Evolutionary conservation across 1,140 invertebrate genomes (phyloP).

Genomic region (Drosophila nannoptera): DNA sequence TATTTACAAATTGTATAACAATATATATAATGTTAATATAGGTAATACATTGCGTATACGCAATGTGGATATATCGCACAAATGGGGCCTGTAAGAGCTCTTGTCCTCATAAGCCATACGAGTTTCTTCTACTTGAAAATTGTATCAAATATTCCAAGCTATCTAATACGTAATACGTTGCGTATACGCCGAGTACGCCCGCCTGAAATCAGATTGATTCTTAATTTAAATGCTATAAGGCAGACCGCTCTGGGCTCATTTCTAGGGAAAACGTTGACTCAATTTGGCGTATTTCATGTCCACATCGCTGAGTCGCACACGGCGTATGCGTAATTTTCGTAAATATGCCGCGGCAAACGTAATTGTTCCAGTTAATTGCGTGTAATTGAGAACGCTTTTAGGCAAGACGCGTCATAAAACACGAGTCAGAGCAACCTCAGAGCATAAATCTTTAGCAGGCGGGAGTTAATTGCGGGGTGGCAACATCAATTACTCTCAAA

Average conservation of each 20-base stretch:
- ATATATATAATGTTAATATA: no score
- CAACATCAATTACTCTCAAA: constrained; percentile 61
- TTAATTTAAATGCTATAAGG: no score
- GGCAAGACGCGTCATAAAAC: constrained; percentile 63
- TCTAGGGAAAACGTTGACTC: constrained; percentile 21
- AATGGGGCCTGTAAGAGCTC: no score
- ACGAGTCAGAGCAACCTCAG: constrained; percentile 24
- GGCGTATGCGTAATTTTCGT: constrained; percentile 21
- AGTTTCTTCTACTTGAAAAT: no score
- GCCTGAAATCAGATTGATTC: no score
- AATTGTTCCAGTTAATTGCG: constrained; percentile 62
- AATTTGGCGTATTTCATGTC: constrained; percentile 17
- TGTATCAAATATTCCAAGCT: no score
- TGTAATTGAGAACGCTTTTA: constrained; percentile 60
- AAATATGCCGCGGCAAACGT: constrained; percentile 21
- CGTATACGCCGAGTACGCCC: no score
- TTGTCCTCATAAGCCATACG: no score
- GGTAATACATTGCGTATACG: no score
- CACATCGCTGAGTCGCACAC: constrained; percentile 15
- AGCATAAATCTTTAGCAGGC: constrained; percentile 61
- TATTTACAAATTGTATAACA: no score
- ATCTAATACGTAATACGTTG: no score
- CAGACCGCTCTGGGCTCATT: not conserved
- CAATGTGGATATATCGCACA: no score
- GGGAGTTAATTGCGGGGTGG: constrained; percentile 62